Evolutionary conservation across 1,140 invertebrate species (phyloP).

Genomic region (Diplogasteroides magnus): DNA sequence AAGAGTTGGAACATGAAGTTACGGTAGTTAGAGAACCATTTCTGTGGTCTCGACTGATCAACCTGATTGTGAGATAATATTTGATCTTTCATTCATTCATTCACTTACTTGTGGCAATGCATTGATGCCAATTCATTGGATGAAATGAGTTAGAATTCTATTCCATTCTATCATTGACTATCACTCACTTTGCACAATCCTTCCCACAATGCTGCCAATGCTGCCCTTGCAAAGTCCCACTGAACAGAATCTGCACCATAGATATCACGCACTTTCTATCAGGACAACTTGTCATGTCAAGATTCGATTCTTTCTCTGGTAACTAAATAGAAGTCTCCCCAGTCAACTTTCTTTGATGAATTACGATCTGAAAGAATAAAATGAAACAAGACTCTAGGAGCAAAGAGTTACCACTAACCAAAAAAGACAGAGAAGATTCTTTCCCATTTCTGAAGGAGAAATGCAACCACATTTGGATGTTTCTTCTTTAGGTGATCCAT

Average conservation of each 20-base stretch:
- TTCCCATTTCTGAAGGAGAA: conserved; percentile 47
- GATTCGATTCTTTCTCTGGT: conserved; percentile 33
- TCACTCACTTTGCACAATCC: conserved; percentile 45
- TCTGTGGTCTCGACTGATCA: conserved; percentile 28
- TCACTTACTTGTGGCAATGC: too few relatives aligned
- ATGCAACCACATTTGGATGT: conserved; percentile 39
- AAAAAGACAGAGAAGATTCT: conserved; percentile 51
- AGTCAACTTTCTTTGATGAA: conserved; percentile 37
- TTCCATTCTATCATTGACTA: conserved; percentile 39
- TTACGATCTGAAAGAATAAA: conserved; percentile 40
- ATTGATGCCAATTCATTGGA: conserved; percentile 46
- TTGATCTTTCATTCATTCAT: too few relatives aligned
- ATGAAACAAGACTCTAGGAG: not conserved
- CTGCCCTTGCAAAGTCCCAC: conserved; percentile 38
- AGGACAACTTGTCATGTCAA: not conserved
- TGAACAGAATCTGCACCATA: conserved; percentile 48
- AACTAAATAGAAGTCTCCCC: conserved; percentile 47
- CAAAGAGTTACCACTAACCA: conserved; percentile 28
- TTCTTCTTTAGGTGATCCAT: conserved; percentile 33
- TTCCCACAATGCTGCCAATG: conserved; percentile 43
- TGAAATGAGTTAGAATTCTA: conserved; percentile 46
- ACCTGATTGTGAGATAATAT: too few relatives aligned
- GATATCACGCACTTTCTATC: conserved; percentile 45
- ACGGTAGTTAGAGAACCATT: conserved; percentile 45
- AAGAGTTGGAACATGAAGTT: conserved; percentile 52